Evolutionary conservation across 2,797 vertebrate genomes (phyloP).

Genomic region (Huso huso): DNA sequence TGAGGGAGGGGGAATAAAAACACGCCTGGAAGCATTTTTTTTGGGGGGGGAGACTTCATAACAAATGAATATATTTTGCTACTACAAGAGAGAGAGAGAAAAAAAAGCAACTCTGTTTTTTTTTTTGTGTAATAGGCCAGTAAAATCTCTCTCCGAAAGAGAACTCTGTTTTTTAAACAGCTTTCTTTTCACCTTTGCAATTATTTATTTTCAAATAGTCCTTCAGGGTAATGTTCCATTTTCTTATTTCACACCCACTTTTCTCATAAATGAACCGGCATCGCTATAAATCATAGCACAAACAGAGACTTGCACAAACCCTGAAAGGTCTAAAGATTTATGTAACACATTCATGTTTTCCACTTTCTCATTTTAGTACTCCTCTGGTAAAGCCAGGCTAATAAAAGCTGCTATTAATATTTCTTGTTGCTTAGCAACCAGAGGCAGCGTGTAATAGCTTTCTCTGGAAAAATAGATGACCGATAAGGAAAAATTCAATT

Average conservation of each 20-base stretch:
- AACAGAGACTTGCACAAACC: slow-evolving; percentile 95
- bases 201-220: slow-evolving; percentile 99
- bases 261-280: slow-evolving; percentile 98
- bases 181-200: slow-evolving; percentile 89
- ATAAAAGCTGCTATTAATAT: slow-evolving; percentile 99
- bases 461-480: slow-evolving; percentile 99
- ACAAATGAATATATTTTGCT: slow-evolving; percentile 4
- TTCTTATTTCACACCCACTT: slow-evolving; percentile 92
- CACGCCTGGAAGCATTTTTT: slow-evolving; percentile 5
- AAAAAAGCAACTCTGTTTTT: slow-evolving; percentile 25
- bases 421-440: slow-evolving; percentile 98
- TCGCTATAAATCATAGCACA: slow-evolving; percentile 98
- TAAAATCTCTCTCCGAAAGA: slow-evolving; percentile 26
- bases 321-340: slow-evolving; percentile 99
- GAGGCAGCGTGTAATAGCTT: slow-evolving; percentile 99
- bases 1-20: slow-evolving; percentile 1
- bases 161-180: slow-evolving; percentile 68
- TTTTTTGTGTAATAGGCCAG: slow-evolving; percentile 18
- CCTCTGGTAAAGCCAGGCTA: slow-evolving; percentile 98
- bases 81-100: slow-evolving; percentile 7
- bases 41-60: slow-evolving; percentile 7
- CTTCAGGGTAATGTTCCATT: slow-evolving; percentile 96
- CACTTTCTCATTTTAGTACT: slow-evolving; percentile 99
- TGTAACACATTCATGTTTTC: slow-evolving; percentile 99
- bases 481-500: slow-evolving; percentile 99